phyloP scores from a whole-genome alignment of 2,888 invertebrate species.

The Muscina levida region DNA sequence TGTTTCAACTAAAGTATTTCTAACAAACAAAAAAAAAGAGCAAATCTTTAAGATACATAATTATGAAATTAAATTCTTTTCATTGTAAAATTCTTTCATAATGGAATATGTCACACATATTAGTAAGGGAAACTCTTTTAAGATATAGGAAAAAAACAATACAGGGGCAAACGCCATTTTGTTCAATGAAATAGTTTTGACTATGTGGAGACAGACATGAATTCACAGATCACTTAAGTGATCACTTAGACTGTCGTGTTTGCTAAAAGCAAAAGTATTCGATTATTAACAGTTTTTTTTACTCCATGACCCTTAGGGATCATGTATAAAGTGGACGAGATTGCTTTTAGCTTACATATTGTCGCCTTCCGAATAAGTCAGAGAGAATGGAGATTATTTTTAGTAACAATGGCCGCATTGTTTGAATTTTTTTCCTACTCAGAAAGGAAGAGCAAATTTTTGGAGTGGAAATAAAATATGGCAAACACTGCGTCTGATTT shows the following conservation, averaged over 20 bases:
- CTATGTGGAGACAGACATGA: background rate
- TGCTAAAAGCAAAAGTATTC: conserved; percentile 23
- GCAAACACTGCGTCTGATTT: too few relatives aligned
- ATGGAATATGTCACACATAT: conserved; percentile 56
- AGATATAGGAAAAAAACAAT: too few relatives aligned
- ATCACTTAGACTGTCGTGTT: conserved; percentile 33
- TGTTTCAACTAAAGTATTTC: conserved; percentile 3
- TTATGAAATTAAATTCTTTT: conserved; percentile 50
- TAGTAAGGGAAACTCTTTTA: conserved; percentile 8
- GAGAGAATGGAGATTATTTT: background rate
- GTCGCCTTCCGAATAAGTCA: too few relatives aligned
- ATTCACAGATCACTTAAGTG: conserved; percentile 1
- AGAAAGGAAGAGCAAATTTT: too few relatives aligned
- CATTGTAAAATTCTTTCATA: conserved; percentile 17
- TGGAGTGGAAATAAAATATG: too few relatives aligned
- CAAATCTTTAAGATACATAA: background rate
- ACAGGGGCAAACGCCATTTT: conserved; percentile 59
- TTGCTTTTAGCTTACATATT: too few relatives aligned
- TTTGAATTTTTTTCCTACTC: too few relatives aligned
- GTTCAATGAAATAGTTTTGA: too few relatives aligned
- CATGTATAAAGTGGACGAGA: conserved; percentile 49
- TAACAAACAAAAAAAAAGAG: background rate
- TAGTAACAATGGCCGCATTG: too few relatives aligned
- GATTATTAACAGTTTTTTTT: too few relatives aligned
- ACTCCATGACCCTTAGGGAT: conserved; percentile 56